Percentiles rank a stretch among this genome's conserved stretches.
These are phyloP conservation scores for Scophthalmus maximus DNA, from an alignment of 2,113 vertebrate species.

Conservation along the genomic window DNA sequence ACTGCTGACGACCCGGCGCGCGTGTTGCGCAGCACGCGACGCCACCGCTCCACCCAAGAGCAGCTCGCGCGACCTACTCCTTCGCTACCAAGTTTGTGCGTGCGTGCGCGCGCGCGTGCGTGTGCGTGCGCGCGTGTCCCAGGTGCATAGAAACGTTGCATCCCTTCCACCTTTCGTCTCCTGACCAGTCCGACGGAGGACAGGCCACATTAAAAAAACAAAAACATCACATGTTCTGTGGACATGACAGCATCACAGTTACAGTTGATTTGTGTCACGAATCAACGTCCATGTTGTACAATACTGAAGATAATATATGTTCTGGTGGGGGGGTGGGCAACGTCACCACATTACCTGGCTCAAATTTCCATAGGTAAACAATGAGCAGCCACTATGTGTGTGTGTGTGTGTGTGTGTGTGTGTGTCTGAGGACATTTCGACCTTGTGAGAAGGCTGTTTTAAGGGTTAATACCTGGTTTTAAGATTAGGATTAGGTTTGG, in stretches of 20 bases:
- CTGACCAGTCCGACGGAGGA: too few relatives aligned
- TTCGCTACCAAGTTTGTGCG: constrained; percentile 43
- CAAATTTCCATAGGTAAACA: constrained; percentile 77
- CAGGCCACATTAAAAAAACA: neutral
- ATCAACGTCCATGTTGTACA: neutral
- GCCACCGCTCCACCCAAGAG: constrained; percentile 78
- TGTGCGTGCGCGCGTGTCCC: constrained; percentile 52
- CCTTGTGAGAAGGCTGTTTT: too few relatives aligned
- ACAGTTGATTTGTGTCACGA: too few relatives aligned
- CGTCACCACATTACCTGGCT: constrained; percentile 67
- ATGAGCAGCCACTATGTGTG: constrained; percentile 21
- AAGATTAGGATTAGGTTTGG: too few relatives aligned
- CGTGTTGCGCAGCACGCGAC: constrained; percentile 74
- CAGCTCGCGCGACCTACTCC: constrained; percentile 48
- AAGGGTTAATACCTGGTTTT: too few relatives aligned
- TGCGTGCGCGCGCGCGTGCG: constrained; percentile 15
- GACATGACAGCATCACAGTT: neutral
- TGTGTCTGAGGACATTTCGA: neutral
- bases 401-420: neutral
- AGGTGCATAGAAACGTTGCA: constrained; percentile 80
- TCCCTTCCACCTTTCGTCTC: constrained; percentile 68
- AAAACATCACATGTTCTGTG: neutral
- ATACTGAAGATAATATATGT: neutral
- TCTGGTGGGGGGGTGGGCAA: too few relatives aligned
- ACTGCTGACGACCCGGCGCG: constrained; percentile 39